phyloP scores from a whole-genome alignment of 1,140 invertebrate species.

The Cyclina sinensis region DNA sequence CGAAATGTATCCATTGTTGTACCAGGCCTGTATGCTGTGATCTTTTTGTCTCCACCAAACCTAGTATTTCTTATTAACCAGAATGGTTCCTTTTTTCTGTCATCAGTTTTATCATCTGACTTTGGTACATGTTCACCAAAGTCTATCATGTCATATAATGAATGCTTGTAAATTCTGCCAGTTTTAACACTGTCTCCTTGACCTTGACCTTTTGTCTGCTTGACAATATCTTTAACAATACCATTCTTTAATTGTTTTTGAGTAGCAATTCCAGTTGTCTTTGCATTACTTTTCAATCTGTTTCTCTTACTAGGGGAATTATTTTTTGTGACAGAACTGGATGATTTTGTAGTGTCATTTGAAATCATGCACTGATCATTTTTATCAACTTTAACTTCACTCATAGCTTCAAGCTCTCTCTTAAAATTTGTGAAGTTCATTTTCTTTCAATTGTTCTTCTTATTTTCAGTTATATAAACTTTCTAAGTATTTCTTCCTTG shows the following conservation, averaged over 20 bases:
- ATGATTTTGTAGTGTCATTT: neutral
- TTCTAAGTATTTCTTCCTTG: too few species aligned
- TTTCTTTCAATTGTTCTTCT: too few species aligned
- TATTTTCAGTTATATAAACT: too few species aligned
- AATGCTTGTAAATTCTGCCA: neutral
- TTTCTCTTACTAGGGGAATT: too few species aligned
- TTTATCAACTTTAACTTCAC: neutral
- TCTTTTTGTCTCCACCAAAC: neutral
- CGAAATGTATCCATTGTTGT: constrained; percentile 9
- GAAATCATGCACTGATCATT: neutral
- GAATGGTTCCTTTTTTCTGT: neutral
- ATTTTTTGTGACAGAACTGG: neutral
- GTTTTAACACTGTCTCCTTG: neutral
- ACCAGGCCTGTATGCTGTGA: constrained; percentile 20
- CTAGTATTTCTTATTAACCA: neutral
- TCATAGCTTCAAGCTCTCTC: too few species aligned
- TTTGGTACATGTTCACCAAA: neutral
- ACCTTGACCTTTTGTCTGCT: neutral
- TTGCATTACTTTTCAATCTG: too few species aligned
- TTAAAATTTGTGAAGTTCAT: too few species aligned
- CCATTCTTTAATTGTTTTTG: too few species aligned
- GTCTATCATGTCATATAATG: neutral
- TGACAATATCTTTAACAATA: neutral
- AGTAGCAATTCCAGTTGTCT: too few species aligned
- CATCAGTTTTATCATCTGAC: neutral